Evolutionary conservation across 2,797 vertebrate genomes (phyloP), one percentile per base, ranked within the genome.

Genomic region (Geotria australis): DNA sequence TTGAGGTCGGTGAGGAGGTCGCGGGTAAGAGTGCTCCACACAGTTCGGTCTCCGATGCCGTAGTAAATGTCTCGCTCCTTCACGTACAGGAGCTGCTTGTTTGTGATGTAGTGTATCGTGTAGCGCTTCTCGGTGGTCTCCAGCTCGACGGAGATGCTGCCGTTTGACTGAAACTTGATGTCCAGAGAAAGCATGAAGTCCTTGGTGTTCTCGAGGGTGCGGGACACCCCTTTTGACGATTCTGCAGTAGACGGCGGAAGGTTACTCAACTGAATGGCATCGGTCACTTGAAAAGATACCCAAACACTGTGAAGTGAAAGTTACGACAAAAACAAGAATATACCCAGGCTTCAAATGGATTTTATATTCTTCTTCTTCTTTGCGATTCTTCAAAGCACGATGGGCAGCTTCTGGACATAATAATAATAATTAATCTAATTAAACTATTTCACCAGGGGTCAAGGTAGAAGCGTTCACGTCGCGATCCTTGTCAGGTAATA

Each of bases 121-220:
- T 88, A 95, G 47, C 74, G 79, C 69, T 80, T 82, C 66, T 98
- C 89, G 0, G 88, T 95, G 7, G 81, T 94, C 67, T 98, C 91
- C 2, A 98, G 73, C 56, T 83, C 67, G 61, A 98, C 78, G 0
- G 86, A 91, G 46, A 96, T 6, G 38, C 85, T 96, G 60, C 91
- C 83, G 2, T 98, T 96, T 10, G 79, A 76, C 53, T 69, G 3
- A 10, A 95, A 81, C 67, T 79, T 86, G 63, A 96, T 65, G 72
- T 96, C 88, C 14, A 98, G 73, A 59, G 85, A 88, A 62, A 98
- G 70, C 63, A 98, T 84, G 66, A 96, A 96, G 63, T 98, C 91
- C 59, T 78, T 85, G 14, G 68, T 66, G 74, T 93, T 95, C 9
- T 83, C 79, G 57, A 96, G 72, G 56, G 68, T 71, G 59, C 95